These are phyloP conservation scores for Labeo calbasu DNA, from an alignment of 2,797 vertebrate genomes.

Conservation along the genomic window DNA sequence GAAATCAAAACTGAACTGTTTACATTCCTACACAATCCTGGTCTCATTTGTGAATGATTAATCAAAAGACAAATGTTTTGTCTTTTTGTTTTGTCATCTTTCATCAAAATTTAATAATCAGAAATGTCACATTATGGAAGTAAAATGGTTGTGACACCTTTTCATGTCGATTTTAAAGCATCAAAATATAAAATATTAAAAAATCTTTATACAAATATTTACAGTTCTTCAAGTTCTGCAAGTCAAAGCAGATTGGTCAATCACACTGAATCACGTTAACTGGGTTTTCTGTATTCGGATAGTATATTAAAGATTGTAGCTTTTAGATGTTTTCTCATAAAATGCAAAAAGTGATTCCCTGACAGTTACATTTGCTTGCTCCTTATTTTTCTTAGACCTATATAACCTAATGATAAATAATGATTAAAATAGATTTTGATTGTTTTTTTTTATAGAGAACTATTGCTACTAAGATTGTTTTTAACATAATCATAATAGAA, in stretches of 20 bases:
- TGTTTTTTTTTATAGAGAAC: not conserved
- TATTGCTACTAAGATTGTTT: constrained; percentile 13
- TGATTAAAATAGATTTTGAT: constrained; percentile 31
- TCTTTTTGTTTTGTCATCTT: not conserved
- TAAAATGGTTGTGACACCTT: not conserved
- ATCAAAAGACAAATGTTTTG: not conserved
- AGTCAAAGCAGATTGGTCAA: constrained; percentile 26
- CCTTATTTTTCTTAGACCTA: not conserved
- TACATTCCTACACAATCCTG: not conserved
- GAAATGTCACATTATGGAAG: not conserved
- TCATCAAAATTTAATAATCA: not conserved
- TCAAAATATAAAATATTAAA: not conserved
- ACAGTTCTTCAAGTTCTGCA: not conserved
- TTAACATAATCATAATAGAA: constrained; percentile 7
- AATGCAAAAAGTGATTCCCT: not conserved
- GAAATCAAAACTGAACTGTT: not conserved
- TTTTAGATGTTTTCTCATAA: not conserved
- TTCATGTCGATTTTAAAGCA: not conserved
- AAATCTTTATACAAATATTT: not conserved
- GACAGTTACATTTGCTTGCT: constrained; percentile 14
- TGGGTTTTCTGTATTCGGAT: constrained; percentile 55
- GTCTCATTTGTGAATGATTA: not conserved
- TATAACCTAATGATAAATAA: constrained; percentile 58
- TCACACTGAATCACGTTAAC: constrained; percentile 26
- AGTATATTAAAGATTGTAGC: constrained; percentile 23